Percentiles rank a stretch among this genome's conserved stretches.
Conservation (phyloP, 2,797 vertebrate species). For the Pipistrellus nathusii region DNA sequence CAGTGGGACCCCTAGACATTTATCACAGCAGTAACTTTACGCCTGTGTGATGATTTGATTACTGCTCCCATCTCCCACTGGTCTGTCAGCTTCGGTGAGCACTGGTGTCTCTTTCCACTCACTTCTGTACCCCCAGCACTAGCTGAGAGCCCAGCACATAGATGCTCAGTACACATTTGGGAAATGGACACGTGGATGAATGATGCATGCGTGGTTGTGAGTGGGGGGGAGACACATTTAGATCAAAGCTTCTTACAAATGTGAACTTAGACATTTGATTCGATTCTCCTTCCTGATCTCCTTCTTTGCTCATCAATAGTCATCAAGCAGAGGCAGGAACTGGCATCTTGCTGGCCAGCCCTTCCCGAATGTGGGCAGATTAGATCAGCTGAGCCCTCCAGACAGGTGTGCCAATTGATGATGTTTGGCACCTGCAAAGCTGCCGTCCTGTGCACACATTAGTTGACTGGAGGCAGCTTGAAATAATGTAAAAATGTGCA, state of each 20-base stretch:
- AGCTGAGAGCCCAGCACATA: background rate
- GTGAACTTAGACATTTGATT: background rate
- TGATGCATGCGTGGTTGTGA: background rate
- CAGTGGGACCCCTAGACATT: background rate
- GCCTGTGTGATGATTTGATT: background rate
- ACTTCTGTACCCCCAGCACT: background rate
- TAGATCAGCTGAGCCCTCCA: background rate
- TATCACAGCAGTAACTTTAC: background rate
- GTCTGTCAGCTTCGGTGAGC: background rate
- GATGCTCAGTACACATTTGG: background rate
- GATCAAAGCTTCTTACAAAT: background rate
- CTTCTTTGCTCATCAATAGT: background rate
- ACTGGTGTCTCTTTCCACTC: background rate
- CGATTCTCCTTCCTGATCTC: background rate
- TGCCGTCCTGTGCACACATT: background rate
- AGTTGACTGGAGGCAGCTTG: background rate
- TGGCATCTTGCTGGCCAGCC: background rate
- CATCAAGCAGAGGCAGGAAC: background rate
- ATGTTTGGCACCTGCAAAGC: background rate
- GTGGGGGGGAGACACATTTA: background rate
- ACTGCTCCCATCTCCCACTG: background rate
- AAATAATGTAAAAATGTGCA: slow-evolving; percentile 7
- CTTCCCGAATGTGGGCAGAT: background rate
- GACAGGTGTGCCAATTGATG: background rate
- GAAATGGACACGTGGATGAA: background rate